Conservation (phyloP, 2,113 vertebrate species). For the Otis tarda region DNA sequence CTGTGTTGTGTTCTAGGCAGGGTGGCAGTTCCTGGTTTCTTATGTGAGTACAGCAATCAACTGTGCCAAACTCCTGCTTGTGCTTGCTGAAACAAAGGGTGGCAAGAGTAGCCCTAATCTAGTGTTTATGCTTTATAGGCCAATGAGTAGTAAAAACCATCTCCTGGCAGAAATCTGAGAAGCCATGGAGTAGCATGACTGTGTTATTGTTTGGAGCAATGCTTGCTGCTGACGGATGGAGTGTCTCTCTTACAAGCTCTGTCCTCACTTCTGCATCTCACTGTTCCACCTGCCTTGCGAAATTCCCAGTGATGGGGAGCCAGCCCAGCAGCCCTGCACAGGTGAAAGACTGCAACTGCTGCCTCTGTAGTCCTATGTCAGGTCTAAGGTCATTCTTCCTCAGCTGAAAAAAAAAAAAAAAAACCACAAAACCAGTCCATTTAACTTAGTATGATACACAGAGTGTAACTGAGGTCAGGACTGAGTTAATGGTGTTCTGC, state of each 20-base stretch:
- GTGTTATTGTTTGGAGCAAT: background rate
- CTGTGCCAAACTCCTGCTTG: background rate
- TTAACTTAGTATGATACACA: background rate
- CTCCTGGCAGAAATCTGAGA: background rate
- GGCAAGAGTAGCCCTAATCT: background rate
- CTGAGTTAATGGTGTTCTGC: background rate
- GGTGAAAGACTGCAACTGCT: background rate
- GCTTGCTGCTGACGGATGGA: background rate
- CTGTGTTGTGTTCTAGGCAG: background rate
- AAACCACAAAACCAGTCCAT: background rate
- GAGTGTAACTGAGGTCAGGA: background rate
- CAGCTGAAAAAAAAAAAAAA: background rate
- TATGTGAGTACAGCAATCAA: background rate
- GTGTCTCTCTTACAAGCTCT: background rate
- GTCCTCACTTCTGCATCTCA: background rate
- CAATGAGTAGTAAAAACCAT: background rate
- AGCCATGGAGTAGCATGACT: background rate
- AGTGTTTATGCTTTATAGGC: background rate
- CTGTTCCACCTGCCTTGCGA: background rate
- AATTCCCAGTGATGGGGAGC: background rate
- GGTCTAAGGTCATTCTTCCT: background rate
- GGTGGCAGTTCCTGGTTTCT: background rate
- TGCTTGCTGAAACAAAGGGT: background rate
- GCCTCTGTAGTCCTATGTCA: background rate
- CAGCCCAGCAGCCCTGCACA: background rate